These are phyloP conservation scores for Porites cylindrica DNA, from an alignment of 92 coral and sea anemone genomes.

Conservation along the genomic window DNA sequence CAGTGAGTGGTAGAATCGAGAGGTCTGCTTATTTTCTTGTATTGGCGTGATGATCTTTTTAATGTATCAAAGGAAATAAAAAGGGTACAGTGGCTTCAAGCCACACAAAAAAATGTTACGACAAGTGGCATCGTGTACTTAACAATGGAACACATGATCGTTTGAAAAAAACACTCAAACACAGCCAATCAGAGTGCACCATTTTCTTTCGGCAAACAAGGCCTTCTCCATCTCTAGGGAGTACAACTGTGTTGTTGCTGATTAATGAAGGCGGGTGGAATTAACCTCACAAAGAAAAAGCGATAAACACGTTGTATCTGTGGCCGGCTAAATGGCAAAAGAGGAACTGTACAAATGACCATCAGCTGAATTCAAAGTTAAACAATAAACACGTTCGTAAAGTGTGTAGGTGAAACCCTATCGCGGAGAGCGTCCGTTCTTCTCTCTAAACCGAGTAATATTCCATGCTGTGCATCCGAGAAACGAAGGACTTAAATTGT, in stretches of 20 bases:
- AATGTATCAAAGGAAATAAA: constrained; percentile 11
- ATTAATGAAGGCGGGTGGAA: constrained; percentile 34
- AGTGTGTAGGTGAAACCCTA: not conserved
- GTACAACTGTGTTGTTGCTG: constrained; percentile 45
- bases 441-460: too few relatives aligned
- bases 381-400: constrained; percentile 39
- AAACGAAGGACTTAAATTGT: not conserved
- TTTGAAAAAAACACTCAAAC: constrained; percentile 37
- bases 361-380: constrained; percentile 20
- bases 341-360: constrained; percentile 37
- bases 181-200: constrained; percentile 29
- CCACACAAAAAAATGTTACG: constrained; percentile 34
- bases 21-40: constrained; percentile 5
- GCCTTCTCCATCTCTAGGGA: constrained; percentile 51
- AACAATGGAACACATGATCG: constrained; percentile 59
- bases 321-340: constrained; percentile 50
- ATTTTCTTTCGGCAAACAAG: constrained; percentile 25
- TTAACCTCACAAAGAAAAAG: constrained; percentile 28
- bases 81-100: constrained; percentile 11
- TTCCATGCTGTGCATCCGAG: not conserved
- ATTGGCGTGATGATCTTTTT: constrained; percentile 2
- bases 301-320: constrained; percentile 49
- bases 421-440: not conserved
- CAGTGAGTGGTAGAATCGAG: not conserved
- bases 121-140: constrained; percentile 38